Evolutionary conservation across 2,888 invertebrate genomes (phyloP), one percentile per base, ranked within the genome.

Genomic region (Resseliella maxima): DNA sequence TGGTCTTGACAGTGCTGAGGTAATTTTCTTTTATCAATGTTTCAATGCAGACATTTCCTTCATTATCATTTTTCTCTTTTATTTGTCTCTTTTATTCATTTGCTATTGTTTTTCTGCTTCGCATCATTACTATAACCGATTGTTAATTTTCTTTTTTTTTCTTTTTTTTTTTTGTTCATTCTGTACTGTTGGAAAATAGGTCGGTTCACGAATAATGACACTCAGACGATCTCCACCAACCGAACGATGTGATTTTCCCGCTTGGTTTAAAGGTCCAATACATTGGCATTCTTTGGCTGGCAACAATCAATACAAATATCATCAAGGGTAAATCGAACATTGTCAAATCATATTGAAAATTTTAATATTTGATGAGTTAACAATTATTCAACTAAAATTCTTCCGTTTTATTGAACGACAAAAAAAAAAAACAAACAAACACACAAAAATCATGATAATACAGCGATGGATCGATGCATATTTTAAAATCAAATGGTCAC

Each of bases 231-330:
- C 91, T 87, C 91, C 91, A 21, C 89, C 90, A 87, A 90, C 91
- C 86, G 91, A 91, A 88, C 90, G 91, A 92, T 97, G 97, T 91
- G 95, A 95, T 90, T 97, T 97, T 91, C 97, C 97, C 1, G 92
- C 93, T 31, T 97, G 97, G 97, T 93, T 97, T 92, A 96, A 96
- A 88, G 95, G 94, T 89, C 94, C 94, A 87, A 93, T 94, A 89
- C 96, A 97, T 92, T 97, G 97, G 97, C 86, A 86, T 31, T 96
- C 97, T 85, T 92, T 97, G 89, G 96, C 97, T 93, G 95, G 96
- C 90, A 94, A 95, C 89, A 94, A 95, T 89, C 95, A 96, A 89
- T 97, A 97, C 92, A 95, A 95, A 88, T 97, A 97, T 92, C 96
- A 96, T 91, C 94, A 95, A 90, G 93, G 90, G 91, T 91, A 89